Percentiles rank a stretch among this genome's conserved stretches.
Conservation (phyloP, 2,888 invertebrate genomes). For the Sicus ferrugineus region DNA sequence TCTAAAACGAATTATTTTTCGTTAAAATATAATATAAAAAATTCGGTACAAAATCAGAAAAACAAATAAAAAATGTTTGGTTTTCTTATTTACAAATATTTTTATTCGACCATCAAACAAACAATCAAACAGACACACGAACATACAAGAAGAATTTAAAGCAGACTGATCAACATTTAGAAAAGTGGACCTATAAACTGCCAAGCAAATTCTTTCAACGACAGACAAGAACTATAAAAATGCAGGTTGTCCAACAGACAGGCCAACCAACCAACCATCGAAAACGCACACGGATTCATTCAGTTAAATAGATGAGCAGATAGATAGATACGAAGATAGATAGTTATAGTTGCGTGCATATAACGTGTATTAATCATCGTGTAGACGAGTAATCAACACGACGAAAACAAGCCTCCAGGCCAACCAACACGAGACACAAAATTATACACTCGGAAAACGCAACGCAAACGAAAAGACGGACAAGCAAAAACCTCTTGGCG, state of each 20-base stretch:
- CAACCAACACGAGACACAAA: constrained; percentile 21
- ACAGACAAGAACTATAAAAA: too few relatives aligned
- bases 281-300: neutral
- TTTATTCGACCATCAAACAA: too few relatives aligned
- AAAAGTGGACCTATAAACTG: too few relatives aligned
- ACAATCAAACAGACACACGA: neutral
- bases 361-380: constrained; percentile 20
- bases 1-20: too few relatives aligned
- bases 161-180: too few relatives aligned
- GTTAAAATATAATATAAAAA: too few relatives aligned
- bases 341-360: neutral
- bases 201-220: too few relatives aligned
- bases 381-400: constrained; percentile 31
- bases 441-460: neutral
- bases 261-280: neutral
- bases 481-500: neutral
- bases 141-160: neutral
- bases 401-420: neutral
- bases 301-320: neutral
- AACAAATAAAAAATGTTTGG: too few relatives aligned
- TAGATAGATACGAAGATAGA: constrained; percentile 1
- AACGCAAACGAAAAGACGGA: neutral
- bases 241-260: too few relatives aligned
- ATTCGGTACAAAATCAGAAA: too few relatives aligned
- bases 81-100: too few relatives aligned